Percentiles rank a stretch among this genome's conserved stretches.
Evolutionary conservation across 2,113 vertebrate species (phyloP).

Genomic region (Eleginops maclovinus): DNA sequence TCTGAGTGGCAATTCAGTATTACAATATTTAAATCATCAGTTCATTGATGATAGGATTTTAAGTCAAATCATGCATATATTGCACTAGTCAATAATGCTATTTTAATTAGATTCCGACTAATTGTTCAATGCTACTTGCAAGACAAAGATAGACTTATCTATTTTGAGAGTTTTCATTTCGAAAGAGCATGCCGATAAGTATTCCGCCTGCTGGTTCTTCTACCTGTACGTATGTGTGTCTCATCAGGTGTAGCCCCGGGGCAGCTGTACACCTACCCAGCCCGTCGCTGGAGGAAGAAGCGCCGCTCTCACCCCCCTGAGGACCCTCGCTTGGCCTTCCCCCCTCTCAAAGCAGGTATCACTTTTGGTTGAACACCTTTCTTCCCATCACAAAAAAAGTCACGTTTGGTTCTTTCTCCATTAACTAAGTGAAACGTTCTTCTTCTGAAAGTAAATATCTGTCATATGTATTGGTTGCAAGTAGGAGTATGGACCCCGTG

Average conservation of each 20-base stretch:
- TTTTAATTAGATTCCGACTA: no score
- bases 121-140: background rate
- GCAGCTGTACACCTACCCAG: conserved; percentile 96
- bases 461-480: background rate
- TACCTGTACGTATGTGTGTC: background rate
- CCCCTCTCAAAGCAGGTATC: conserved; percentile 93
- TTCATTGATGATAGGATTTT: background rate
- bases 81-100: no score
- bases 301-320: conserved; percentile 94
- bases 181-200: background rate
- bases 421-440: background rate
- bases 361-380: background rate
- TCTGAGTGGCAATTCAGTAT: background rate
- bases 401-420: background rate
- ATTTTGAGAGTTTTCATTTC: background rate
- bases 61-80: background rate
- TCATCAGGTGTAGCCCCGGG: conserved; percentile 91
- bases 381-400: background rate
- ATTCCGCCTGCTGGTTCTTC: background rate
- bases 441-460: background rate
- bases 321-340: conserved; percentile 93
- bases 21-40: background rate
- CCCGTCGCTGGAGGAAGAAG: conserved; percentile 96
- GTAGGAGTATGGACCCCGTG: background rate
- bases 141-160: background rate